A percentile compares a stretch with the other conserved stretches of the same genome.
Conservation (phyloP, 2,113 vertebrate genomes). For the Nyctibius bracteatus region DNA sequence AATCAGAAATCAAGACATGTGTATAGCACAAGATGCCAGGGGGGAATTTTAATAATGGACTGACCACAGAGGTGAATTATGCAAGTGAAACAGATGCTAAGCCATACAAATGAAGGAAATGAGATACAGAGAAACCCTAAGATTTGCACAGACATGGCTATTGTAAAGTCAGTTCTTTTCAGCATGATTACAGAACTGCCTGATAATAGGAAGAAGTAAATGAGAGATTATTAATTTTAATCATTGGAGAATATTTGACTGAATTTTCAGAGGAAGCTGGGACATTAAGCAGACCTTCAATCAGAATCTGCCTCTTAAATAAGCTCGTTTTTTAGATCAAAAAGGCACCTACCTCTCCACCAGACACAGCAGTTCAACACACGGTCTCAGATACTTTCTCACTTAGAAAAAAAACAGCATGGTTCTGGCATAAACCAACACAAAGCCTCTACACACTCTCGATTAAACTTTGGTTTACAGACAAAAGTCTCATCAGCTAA, state of each 20-base stretch:
- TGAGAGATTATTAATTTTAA: neutral
- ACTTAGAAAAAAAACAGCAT: neutral
- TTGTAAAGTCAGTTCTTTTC: neutral
- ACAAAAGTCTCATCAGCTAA: neutral
- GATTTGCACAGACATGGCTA: neutral
- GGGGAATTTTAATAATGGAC: neutral
- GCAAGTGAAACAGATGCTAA: neutral
- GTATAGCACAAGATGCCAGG: neutral
- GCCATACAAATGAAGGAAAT: neutral
- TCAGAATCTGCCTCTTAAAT: neutral
- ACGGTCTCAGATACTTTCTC: neutral
- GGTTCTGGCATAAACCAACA: neutral
- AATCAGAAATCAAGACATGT: neutral
- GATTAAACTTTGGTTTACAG: neutral
- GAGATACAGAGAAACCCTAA: neutral
- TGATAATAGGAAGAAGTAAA: neutral
- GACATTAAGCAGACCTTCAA: neutral
- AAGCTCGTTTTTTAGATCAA: neutral
- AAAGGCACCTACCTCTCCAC: neutral
- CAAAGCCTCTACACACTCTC: neutral
- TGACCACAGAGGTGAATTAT: neutral
- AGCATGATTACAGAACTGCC: neutral
- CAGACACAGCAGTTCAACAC: neutral
- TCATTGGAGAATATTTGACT: neutral
- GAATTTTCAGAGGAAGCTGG: neutral